Base-by-base conservation (phyloP, 1,140 invertebrate species). In the Ostrea denselamellosa region DNA sequence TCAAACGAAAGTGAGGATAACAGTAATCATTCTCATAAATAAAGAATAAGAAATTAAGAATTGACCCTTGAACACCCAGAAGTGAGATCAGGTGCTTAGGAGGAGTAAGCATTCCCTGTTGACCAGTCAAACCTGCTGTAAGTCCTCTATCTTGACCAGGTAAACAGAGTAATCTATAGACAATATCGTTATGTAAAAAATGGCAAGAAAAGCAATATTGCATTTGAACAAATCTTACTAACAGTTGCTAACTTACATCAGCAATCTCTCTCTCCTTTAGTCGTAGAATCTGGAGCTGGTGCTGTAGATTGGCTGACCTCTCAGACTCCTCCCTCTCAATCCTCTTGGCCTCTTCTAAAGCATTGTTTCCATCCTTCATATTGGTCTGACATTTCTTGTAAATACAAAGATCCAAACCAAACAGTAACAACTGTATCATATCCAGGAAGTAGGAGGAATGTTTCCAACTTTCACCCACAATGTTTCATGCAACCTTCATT, bases 201-300 rank as follows among this genome's bases (percentile, higher is more conserved):
- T 3, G 5, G 28, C 22, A 81, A 28, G 0, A 81, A 12, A 22
- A 22, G 34, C 71, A 77, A 81, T 17, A 81, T 51, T 12, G n/a
- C 22, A 81, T 51, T 44, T 1, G 34, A 44, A n/a, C n/a, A n/a
- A n/a, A 19, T 9, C 0, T 68, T 22, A 86, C 12, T n/a, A 7
- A 62, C 53, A n/a, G 8, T 28, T 82, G 44, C 22, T 71, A 0
- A 17, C 85, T 77, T 85, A 94, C 93, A 90, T 94, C 91, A 52
- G 93, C 87, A 25, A 94, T 94, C 88, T 93, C 91, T 81, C 93
- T 93, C 83, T 94, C 94, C 85, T 92, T 93, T 14, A 87, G 83
- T 19, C 90, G 91, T 17, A 94, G 86, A 4, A 89, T 71, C 71
- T 92, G 89, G n/a, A 92, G 83, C 77, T 93, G 91, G 12, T 90